These are phyloP conservation scores for Pelobates cultripes DNA, from an alignment of 2,797 vertebrate genomes.

Conservation along the genomic window DNA sequence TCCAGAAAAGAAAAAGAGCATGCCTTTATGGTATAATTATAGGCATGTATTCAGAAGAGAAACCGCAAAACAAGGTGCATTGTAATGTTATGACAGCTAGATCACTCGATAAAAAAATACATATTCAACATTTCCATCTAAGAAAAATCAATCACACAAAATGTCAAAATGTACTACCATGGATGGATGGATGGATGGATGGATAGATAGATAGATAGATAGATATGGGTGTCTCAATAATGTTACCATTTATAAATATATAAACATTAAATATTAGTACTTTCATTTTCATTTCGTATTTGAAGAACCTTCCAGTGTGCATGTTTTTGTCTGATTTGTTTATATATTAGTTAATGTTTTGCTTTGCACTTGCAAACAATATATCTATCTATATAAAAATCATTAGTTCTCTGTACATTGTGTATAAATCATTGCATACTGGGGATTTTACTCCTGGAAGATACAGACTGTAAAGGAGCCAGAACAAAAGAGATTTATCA, in stretches of 20 bases:
- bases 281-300: too few relatives aligned
- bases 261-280: too few relatives aligned
- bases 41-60: slow-evolving; percentile 18
- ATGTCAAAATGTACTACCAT: slow-evolving; percentile 2
- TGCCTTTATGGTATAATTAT: slow-evolving; percentile 12
- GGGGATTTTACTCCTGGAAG: not conserved
- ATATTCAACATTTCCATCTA: slow-evolving; percentile 43
- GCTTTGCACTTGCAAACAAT: too few relatives aligned
- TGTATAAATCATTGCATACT: not conserved
- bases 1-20: not conserved
- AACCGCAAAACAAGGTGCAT: slow-evolving; percentile 11
- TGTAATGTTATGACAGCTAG: slow-evolving; percentile 9
- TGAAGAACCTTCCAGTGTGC: too few relatives aligned
- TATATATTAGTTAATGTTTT: too few relatives aligned
- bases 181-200: too few relatives aligned
- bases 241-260: too few relatives aligned
- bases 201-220: too few relatives aligned
- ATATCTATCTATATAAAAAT: too few relatives aligned
- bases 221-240: too few relatives aligned
- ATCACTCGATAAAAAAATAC: slow-evolving; percentile 27
- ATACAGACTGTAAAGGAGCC: not conserved
- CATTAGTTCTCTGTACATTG: not conserved
- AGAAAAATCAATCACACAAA: slow-evolving; percentile 32
- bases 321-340: too few relatives aligned
- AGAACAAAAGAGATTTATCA: slow-evolving; percentile 43